Evolutionary conservation across 2,113 vertebrate genomes (phyloP), one percentile per base, ranked within the genome.

Genomic region (Macheiramphus alcinus): DNA sequence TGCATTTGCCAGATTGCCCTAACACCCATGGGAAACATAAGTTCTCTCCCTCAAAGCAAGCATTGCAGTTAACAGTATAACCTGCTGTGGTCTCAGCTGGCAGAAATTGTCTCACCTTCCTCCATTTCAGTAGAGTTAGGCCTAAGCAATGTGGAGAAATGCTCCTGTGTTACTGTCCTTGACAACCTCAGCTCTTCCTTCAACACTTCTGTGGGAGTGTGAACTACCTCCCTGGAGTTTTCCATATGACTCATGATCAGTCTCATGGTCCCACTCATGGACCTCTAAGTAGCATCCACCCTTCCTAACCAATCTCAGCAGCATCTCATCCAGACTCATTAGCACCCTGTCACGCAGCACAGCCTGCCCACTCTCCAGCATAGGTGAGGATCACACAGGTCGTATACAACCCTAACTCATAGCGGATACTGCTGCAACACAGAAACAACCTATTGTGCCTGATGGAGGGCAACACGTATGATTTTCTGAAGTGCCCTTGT

Each of bases 241-340:
- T 71, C 43, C 1, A 0, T 11, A 21, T 1, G 2, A 36, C 4
- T 17, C 20, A 18, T 4, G 5, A 48, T 32, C 36, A 43, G 11
- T 19, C 14, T 73, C 16, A 2, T 13, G 10, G 13, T 56, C 16
- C 7, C 2, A 16, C 6, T 16, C 4, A 7, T 7, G 47, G 47
- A 19, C 13, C 4, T 79, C n/a, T 16, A 13, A 10, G 26, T 6
- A 67, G 9, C 13, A 29, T 63, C 47, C 56, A 71, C 10, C 13
- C 42, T 62, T 81, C 63, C 73, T 66, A 65, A 31, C 10, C 40
- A 40, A 8, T 11, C 22, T 56, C 52, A 63, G 27, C 56, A 79
- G n/a, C 22, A 25, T 26, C 66, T 67, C 63, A 52, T 19, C 7
- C 43, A 79, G 32, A 2, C 32, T 63, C 19, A 2, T 40, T 34